These are phyloP conservation scores for Cinclus cinclus DNA, from an alignment of 2,113 vertebrate genomes.

Conservation along the genomic window DNA sequence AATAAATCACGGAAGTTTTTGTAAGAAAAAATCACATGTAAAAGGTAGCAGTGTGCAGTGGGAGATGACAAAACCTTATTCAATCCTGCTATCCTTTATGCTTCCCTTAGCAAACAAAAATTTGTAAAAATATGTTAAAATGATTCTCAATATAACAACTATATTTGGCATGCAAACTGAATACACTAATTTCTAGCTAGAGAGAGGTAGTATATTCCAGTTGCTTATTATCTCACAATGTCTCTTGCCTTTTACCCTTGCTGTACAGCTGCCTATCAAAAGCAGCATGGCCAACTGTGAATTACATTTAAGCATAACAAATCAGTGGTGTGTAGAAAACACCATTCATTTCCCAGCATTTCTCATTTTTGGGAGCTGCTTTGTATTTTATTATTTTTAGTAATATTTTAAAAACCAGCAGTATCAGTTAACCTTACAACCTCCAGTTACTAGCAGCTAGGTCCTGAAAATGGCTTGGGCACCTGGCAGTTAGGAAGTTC, in stretches of 20 bases:
- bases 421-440: neutral
- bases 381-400: neutral
- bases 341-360: neutral
- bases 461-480: neutral
- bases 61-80: slow-evolving; percentile 35
- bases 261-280: neutral
- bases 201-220: neutral
- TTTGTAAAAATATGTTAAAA: slow-evolving; percentile 12
- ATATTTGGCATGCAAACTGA: neutral
- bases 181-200: neutral
- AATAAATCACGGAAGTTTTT: slow-evolving; percentile 58
- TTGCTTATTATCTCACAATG: neutral
- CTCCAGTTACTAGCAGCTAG: neutral
- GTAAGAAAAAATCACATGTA: slow-evolving; percentile 33
- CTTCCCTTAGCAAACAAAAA: slow-evolving; percentile 54
- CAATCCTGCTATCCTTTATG: slow-evolving; percentile 28
- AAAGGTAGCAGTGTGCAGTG: slow-evolving; percentile 14
- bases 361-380: neutral
- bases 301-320: neutral
- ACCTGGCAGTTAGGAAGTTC: neutral
- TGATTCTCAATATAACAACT: neutral
- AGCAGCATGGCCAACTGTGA: neutral
- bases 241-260: neutral
- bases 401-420: neutral
- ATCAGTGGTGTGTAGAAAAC: neutral